phyloP scores from a whole-genome alignment of 1,140 invertebrate genomes.

The Ganaspis sp. region DNA sequence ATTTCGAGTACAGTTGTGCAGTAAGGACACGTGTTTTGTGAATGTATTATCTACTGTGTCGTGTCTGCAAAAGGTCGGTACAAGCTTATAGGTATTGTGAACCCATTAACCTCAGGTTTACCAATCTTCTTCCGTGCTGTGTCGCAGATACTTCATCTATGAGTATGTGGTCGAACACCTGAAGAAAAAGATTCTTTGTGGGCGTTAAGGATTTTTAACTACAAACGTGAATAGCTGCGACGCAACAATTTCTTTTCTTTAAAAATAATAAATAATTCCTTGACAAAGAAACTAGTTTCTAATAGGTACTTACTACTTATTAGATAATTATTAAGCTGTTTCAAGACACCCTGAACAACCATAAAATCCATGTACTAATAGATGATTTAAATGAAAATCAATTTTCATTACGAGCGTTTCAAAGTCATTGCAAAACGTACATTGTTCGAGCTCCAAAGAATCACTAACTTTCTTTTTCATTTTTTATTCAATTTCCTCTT shows the following conservation, averaged over 20 bases:
- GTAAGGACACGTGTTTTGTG: neutral
- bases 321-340: constrained; percentile 4
- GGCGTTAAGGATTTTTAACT: constrained; percentile 14
- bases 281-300: neutral
- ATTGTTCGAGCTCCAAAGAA: neutral
- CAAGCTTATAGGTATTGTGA: constrained; percentile 38
- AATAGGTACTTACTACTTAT: constrained; percentile 1
- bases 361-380: neutral
- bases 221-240: neutral
- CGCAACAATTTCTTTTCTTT: neutral
- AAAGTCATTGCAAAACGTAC: neutral
- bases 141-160: constrained; percentile 10
- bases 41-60: constrained; percentile 5
- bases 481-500: too few species aligned
- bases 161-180: neutral
- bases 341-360: neutral
- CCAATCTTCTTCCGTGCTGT: constrained; percentile 35
- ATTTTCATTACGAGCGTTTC: neutral
- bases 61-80: neutral
- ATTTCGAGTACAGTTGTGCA: too few species aligned
- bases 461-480: too few species aligned
- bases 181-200: constrained; percentile 2
- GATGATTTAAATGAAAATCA: neutral
- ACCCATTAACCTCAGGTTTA: constrained; percentile 58
- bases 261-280: neutral